Evolutionary conservation across 2,888 invertebrate genomes (phyloP), one percentile per base, ranked within the genome.

Genomic region (Nemoura dubitans): DNA sequence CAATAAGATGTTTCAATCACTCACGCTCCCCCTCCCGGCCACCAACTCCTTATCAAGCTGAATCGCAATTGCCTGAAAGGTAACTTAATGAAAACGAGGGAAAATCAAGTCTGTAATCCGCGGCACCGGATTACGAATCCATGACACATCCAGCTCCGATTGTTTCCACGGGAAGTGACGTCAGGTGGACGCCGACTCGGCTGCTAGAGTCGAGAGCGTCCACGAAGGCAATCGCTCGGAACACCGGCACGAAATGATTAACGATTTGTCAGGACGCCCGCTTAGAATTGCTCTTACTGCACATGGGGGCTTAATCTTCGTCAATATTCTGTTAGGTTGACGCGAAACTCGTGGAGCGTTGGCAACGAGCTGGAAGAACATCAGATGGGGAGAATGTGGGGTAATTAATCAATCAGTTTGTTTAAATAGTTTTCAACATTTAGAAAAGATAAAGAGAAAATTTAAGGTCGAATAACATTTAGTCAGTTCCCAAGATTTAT

Each of bases 1-100:
- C 59, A 59, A 59, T 59, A 59, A 7, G 59, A 59, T 59, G 59
- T 59, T 59, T 59, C 59, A 59, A 59, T 59, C 59, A 59, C 59
- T 59, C 59, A 59, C 59, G 59, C 3, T 59, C 21, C 59, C 59
- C 59, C 21, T 59, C 59, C 14, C 59, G 16, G 36, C 36, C 5
- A 10, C 2, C 59, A n/a, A n/a, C 59, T 14, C 59, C 21, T 59
- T 21, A 59, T 36, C 10, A 59, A 59, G 21, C 59, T 59, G 2
- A 59, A 59, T 59, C 21, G 21, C 16, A 59, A 21, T 59, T 1
- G 59, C 59, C 59, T 21, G 21, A 59, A 21, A 59, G 59, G 59
- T 59, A 59, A 59, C 59, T 59, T 59, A 59, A 59, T 21, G 14
- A 21, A 59, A 7, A 59, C 21, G 6, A 10, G 21, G 21, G 59